A percentile compares a stretch with the other conserved stretches of the same genome.
phyloP scores from a whole-genome alignment of 1,140 invertebrate genomes.

The Patella vulgata region DNA sequence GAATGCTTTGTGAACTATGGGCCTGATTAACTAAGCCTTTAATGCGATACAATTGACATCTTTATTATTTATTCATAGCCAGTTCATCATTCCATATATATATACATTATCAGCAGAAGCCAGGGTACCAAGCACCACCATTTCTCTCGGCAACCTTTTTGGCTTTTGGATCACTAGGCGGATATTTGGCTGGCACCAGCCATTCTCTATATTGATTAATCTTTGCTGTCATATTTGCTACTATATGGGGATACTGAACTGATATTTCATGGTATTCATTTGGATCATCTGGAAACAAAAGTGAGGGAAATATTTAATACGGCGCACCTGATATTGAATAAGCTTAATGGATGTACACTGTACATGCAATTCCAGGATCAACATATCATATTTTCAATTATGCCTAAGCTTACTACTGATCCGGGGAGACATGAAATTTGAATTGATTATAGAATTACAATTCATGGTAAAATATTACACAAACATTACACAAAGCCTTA shows the following conservation, averaged over 20 bases:
- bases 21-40: too few relatives aligned
- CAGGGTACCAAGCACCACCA: slow-evolving; percentile 6
- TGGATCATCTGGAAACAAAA: not conserved
- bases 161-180: not conserved
- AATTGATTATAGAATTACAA: not conserved
- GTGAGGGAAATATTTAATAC: not conserved
- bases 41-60: too few relatives aligned
- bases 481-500: too few relatives aligned
- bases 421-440: not conserved
- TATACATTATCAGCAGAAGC: slow-evolving; percentile 6
- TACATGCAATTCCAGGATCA: not conserved
- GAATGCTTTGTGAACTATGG: too few relatives aligned
- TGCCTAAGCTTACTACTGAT: not conserved
- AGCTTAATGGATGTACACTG: not conserved
- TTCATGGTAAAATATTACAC: not conserved
- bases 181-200: slow-evolving; percentile 10
- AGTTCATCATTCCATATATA: too few relatives aligned
- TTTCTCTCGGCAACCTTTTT: not conserved
- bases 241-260: not conserved
- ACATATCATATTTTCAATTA: not conserved
- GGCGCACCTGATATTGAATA: not conserved
- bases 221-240: not conserved
- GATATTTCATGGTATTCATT: not conserved
- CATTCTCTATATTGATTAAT: not conserved
- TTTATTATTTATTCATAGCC: too few relatives aligned